A percentile compares a stretch with the other conserved stretches of the same genome.
These are phyloP conservation scores for Holothuria glaberrima DNA, from an alignment of 35 echinoderm and acorn worm species.

Conservation along the genomic window DNA sequence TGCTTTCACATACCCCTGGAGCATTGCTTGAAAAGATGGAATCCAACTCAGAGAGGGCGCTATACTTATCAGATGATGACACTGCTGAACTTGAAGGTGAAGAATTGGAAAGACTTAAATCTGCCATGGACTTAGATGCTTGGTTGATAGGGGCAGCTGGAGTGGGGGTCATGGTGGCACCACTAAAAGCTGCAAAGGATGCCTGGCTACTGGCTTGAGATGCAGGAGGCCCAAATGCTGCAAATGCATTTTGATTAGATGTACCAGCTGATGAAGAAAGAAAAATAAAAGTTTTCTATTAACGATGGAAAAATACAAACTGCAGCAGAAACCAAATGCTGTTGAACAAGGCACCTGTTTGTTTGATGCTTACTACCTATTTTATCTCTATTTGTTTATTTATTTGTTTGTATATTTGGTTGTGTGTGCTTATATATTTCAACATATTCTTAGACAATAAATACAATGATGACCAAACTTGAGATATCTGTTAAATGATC, in stretches of 20 bases:
- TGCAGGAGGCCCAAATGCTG: constrained; percentile 16
- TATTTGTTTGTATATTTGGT: no score
- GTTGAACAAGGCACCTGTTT: no score
- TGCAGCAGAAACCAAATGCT: no score
- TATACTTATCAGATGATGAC: constrained; percentile 31
- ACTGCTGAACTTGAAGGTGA: constrained; percentile 1
- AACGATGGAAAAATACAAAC: no score
- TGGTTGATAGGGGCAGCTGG: constrained; percentile 35
- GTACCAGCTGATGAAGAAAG: no score
- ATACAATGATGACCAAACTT: no score
- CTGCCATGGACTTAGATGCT: constrained; percentile 46
- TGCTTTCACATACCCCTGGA: constrained; percentile 10
- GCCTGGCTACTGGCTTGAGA: constrained; percentile 31
- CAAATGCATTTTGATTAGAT: constrained; percentile 45
- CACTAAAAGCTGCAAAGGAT: constrained; percentile 28
- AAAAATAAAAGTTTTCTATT: no score
- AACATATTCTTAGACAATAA: no score
- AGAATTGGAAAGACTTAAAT: constrained; percentile 60
- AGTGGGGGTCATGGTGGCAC: constrained; percentile 26
- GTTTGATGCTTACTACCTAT: no score
- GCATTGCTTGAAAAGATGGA: constrained; percentile 49
- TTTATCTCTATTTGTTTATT: no score
- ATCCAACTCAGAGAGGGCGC: constrained; percentile 44
- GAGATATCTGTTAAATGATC: no score
- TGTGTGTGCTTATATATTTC: no score